Conservation (phyloP, 2,113 vertebrate species). For the Urocitellus parryii region DNA sequence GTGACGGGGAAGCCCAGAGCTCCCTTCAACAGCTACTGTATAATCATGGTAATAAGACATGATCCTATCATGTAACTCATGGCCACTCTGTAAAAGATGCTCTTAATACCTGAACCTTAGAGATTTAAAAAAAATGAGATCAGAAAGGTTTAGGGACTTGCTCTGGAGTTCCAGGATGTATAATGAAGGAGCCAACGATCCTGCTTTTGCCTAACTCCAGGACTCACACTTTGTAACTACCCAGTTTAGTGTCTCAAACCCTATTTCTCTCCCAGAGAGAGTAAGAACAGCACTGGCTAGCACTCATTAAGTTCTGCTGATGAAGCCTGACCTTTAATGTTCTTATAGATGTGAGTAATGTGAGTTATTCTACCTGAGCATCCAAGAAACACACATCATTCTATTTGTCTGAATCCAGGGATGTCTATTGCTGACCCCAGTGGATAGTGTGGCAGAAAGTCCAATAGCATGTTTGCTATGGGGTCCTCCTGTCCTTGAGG, state of each 20-base stretch:
- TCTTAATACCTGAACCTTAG: not conserved
- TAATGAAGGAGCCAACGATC: not conserved
- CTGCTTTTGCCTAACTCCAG: not conserved
- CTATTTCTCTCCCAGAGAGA: not conserved
- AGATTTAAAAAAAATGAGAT: not conserved
- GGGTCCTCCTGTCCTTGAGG: accelerated
- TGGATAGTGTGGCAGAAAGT: not conserved
- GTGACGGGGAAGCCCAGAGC: not conserved
- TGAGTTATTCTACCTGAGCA: not conserved
- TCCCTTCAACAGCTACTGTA: not conserved
- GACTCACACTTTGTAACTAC: not conserved
- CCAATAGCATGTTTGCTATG: accelerated
- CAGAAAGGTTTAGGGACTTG: not conserved
- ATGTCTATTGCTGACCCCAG: not conserved
- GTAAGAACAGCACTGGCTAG: not conserved
- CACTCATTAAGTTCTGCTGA: not conserved
- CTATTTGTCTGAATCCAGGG: not conserved
- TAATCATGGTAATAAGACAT: not conserved
- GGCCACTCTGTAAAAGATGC: not conserved
- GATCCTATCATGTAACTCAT: not conserved
- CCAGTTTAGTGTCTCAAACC: too few species aligned
- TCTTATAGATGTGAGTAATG: not conserved
- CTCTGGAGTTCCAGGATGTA: not conserved
- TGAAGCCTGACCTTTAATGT: not conserved
- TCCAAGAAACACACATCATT: not conserved